Percentiles rank a stretch among this genome's conserved stretches.
Conservation (phyloP, 1,140 invertebrate genomes). For the Ephestia elutella region DNA sequence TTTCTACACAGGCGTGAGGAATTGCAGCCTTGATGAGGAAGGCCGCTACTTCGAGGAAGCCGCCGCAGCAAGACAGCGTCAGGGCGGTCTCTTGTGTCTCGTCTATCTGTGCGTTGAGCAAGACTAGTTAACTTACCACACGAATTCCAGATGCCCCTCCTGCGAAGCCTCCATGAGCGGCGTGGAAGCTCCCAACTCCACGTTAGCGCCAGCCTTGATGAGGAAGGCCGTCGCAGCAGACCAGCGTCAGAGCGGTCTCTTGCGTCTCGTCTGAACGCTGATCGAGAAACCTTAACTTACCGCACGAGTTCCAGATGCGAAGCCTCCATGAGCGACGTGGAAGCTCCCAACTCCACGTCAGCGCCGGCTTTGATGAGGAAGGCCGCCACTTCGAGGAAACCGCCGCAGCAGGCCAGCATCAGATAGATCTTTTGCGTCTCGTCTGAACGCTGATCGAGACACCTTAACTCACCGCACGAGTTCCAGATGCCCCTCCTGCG, state of each 20-base stretch:
- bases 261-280: conserved; percentile 99
- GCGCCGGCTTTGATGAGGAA: conserved; percentile 96
- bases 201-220: conserved; percentile 95
- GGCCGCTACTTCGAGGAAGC: conserved; percentile 97
- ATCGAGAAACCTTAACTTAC: conserved; percentile 84
- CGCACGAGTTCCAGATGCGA: conserved; percentile 93
- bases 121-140: conserved; percentile 81
- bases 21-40: conserved; percentile 96
- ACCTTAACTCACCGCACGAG: conserved; percentile 79
- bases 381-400: conserved; percentile 97
- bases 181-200: conserved; percentile 96
- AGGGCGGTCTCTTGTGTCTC: conserved; percentile 98
- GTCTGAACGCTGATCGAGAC: conserved; percentile 99
- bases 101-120: conserved; percentile 98
- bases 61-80: conserved; percentile 97
- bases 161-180: conserved; percentile 98
- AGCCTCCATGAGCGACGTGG: conserved; percentile 98
- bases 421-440: conserved; percentile 83
- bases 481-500: conserved; percentile 97
- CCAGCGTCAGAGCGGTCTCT: conserved; percentile 11
- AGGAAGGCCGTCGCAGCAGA: conserved; percentile 98
- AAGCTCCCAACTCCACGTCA: conserved; percentile 95
- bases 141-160: conserved; percentile 95
- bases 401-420: conserved; percentile 88
- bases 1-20: too few relatives aligned